phyloP scores from a whole-genome alignment of 2,113 vertebrate species.

The Triplophysa tibetana region DNA sequence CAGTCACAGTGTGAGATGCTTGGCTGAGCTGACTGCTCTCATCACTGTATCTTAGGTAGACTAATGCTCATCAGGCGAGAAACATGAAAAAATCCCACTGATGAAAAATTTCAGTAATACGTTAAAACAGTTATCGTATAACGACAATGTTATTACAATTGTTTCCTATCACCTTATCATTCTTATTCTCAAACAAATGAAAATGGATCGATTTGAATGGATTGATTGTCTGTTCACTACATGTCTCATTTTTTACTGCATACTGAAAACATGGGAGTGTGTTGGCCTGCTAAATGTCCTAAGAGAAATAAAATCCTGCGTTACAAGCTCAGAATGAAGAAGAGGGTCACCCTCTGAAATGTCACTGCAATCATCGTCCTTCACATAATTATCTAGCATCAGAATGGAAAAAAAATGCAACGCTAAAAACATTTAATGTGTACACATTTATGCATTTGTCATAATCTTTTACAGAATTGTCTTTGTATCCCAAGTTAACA shows the following conservation, averaged over 20 bases:
- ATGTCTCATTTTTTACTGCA: constrained; percentile 53
- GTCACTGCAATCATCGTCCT: constrained; percentile 73
- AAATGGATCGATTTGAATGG: background rate
- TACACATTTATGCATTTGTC: constrained; percentile 38
- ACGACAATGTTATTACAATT: background rate
- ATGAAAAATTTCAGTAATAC: constrained; percentile 45
- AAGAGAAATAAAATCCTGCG: constrained; percentile 74
- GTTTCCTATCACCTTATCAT: background rate
- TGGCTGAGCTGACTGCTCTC: constrained; percentile 94
- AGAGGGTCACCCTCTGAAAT: constrained; percentile 76
- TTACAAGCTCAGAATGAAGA: constrained; percentile 68
- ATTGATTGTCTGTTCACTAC: background rate
- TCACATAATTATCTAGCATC: constrained; percentile 67
- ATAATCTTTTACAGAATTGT: constrained; percentile 22
- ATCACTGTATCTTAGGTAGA: constrained; percentile 99
- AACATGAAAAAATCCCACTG: constrained; percentile 42
- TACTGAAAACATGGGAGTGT: constrained; percentile 63
- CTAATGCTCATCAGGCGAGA: constrained; percentile 72
- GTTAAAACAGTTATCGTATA: background rate
- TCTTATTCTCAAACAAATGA: background rate
- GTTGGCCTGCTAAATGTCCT: constrained; percentile 70
- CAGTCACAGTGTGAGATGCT: constrained; percentile 93
- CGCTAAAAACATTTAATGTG: constrained; percentile 23
- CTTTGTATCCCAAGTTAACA: constrained; percentile 14
- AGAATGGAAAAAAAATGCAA: constrained; percentile 59